Conservation (phyloP, 2,113 vertebrate genomes). For the Upupa epops region DNA sequence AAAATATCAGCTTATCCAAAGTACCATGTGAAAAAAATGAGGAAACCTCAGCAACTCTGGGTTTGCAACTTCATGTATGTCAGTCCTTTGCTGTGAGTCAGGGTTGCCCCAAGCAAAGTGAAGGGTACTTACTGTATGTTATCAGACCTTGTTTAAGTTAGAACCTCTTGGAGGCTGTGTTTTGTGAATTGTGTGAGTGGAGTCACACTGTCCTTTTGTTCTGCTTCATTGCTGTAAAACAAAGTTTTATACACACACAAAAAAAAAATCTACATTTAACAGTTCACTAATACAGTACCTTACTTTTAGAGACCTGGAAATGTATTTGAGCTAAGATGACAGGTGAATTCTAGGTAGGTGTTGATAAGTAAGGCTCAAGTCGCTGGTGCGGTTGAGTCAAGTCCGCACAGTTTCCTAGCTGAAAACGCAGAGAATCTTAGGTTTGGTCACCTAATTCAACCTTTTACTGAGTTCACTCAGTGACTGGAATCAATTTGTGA, state of each 20-base stretch:
- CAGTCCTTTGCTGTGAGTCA: background rate
- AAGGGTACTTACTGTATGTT: background rate
- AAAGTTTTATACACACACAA: background rate
- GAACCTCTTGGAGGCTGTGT: background rate
- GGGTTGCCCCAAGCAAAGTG: background rate
- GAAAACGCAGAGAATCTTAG: background rate
- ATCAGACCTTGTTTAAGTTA: background rate
- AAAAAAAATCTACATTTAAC: background rate
- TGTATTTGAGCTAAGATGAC: background rate
- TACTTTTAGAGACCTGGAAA: background rate
- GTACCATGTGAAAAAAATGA: background rate
- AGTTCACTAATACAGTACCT: background rate
- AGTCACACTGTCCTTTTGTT: background rate
- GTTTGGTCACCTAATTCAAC: background rate
- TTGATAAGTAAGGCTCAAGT: background rate
- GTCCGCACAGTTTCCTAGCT: background rate
- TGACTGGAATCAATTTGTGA: background rate
- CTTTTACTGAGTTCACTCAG: background rate
- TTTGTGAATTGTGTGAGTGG: background rate
- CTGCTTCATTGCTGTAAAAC: background rate
- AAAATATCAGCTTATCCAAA: slow-evolving; percentile 12
- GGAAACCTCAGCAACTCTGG: background rate
- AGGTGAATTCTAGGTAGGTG: background rate
- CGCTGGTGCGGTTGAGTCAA: background rate
- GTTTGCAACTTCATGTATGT: background rate